Percentiles rank a stretch among this genome's conserved stretches.
Evolutionary conservation across 2,113 vertebrate species (phyloP).

Genomic region (Promerops cafer): DNA sequence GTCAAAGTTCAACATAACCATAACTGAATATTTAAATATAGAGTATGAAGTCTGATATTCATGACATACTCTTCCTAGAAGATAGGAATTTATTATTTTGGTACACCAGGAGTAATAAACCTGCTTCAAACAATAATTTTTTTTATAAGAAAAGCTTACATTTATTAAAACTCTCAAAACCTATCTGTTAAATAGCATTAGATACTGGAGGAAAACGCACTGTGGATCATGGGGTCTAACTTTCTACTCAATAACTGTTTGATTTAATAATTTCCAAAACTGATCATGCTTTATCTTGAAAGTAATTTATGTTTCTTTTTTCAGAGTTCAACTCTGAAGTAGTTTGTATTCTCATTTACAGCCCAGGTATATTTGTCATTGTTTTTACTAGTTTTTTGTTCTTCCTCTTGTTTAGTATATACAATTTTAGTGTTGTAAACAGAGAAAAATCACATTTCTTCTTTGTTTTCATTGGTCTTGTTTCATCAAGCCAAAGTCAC

Average conservation of each 20-base stretch:
- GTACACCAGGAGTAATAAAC: neutral
- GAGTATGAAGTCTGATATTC: neutral
- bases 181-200: neutral
- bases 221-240: neutral
- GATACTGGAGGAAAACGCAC: neutral
- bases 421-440: neutral
- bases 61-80: neutral
- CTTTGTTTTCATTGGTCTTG: neutral
- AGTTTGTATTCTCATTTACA: neutral
- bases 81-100: neutral
- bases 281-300: neutral
- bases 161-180: neutral
- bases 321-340: neutral
- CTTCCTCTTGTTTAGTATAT: neutral
- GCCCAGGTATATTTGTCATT: neutral
- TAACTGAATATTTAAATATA: neutral
- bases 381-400: neutral
- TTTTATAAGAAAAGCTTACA: neutral
- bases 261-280: neutral
- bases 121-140: neutral
- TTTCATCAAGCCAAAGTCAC: neutral
- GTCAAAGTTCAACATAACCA: neutral
- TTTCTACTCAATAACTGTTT: neutral
- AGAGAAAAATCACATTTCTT: neutral
- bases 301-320: neutral